These are phyloP conservation scores for Chamaea fasciata DNA, from an alignment of 2,113 vertebrate genomes.

Conservation along the genomic window DNA sequence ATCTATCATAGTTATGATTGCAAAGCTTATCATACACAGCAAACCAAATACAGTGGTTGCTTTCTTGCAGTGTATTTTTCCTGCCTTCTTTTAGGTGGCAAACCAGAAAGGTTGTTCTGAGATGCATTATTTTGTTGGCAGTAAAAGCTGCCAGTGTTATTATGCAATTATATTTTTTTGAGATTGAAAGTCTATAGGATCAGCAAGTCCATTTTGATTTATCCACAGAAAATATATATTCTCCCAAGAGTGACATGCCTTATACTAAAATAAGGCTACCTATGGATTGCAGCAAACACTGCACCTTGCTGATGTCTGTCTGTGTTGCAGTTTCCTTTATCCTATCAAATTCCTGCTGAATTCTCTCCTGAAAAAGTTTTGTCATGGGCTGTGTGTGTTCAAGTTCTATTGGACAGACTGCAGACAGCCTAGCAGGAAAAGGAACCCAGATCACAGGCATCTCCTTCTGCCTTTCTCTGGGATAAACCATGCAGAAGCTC, in stretches of 20 bases:
- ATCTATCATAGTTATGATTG: neutral
- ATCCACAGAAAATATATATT: neutral
- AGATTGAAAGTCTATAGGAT: neutral
- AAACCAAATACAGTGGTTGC: neutral
- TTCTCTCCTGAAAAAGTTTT: neutral
- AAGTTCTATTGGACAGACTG: neutral
- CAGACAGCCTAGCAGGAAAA: neutral
- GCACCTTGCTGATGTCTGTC: neutral
- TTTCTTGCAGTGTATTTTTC: neutral
- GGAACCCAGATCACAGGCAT: neutral
- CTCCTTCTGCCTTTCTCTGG: neutral
- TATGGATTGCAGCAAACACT: neutral
- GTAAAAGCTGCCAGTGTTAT: neutral
- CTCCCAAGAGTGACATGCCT: neutral
- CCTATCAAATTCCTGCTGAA: neutral
- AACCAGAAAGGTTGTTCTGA: neutral
- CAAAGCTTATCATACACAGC: neutral
- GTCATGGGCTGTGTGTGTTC: fast-evolving
- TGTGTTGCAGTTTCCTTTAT: neutral
- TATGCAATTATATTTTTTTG: neutral
- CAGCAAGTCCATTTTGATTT: neutral
- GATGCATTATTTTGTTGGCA: neutral
- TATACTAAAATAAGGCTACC: neutral
- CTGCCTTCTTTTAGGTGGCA: neutral
- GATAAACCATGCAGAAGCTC: neutral